These are phyloP conservation scores for Mamestra configurata DNA, from an alignment of 1,140 invertebrate genomes.

Conservation along the genomic window DNA sequence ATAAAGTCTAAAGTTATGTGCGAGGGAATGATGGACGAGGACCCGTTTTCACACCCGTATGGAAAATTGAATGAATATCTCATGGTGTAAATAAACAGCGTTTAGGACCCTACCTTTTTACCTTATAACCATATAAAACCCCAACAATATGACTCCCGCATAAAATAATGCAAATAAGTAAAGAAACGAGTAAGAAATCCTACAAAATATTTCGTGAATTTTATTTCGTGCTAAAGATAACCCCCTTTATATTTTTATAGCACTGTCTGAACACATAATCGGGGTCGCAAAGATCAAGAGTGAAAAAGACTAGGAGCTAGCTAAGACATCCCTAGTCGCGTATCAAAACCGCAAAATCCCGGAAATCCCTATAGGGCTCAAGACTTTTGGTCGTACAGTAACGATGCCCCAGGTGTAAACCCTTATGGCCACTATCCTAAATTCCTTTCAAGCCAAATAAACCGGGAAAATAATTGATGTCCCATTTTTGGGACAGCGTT, in stretches of 20 bases:
- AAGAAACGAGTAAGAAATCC: slow-evolving; percentile 27
- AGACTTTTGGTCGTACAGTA: slow-evolving; percentile 36
- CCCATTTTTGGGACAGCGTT: slow-evolving; percentile 32
- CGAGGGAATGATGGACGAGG: slow-evolving; percentile 7
- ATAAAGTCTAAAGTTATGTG: slow-evolving; percentile 31
- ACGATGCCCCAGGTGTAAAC: slow-evolving; percentile 54
- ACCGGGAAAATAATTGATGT: slow-evolving; percentile 48
- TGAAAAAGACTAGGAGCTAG: slow-evolving; percentile 5
- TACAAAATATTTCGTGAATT: slow-evolving; percentile 36
- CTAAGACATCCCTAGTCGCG: slow-evolving; percentile 45
- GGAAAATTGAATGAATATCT: slow-evolving; percentile 49
- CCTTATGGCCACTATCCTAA: slow-evolving; percentile 47
- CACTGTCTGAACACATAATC: slow-evolving; percentile 34
- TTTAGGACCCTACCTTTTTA: slow-evolving; percentile 43
- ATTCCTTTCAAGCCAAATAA: slow-evolving; percentile 46
- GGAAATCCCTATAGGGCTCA: slow-evolving; percentile 18
- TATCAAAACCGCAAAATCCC: slow-evolving; percentile 47
- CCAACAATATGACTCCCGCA: slow-evolving; percentile 38
- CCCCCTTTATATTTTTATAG: slow-evolving; percentile 47
- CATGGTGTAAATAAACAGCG: slow-evolving; percentile 40
- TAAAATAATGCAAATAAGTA: slow-evolving; percentile 48
- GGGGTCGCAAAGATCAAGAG: slow-evolving; percentile 46
- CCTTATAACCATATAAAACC: slow-evolving; percentile 47
- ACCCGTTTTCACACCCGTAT: slow-evolving; percentile 13
- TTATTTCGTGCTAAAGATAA: slow-evolving; percentile 30